These are phyloP conservation scores for Drosophila limbata DNA, from an alignment of 2,888 invertebrate species.

Conservation along the genomic window DNA sequence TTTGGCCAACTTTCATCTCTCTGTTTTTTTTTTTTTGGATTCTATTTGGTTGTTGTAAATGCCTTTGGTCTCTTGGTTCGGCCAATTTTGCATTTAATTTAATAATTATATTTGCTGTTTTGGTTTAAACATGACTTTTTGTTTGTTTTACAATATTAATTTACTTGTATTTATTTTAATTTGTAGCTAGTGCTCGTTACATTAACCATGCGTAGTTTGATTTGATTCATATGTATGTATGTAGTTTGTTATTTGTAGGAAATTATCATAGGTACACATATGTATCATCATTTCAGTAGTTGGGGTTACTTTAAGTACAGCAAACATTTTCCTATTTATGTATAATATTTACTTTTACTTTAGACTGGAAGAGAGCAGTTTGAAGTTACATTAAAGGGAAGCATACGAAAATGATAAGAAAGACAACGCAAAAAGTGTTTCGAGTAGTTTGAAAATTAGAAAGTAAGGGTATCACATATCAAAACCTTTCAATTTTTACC, in stretches of 20 bases:
- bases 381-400: slow-evolving; percentile 19
- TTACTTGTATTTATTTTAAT: slow-evolving; percentile 9
- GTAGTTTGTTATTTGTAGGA: slow-evolving; percentile 42
- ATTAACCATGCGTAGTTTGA: slow-evolving; percentile 66
- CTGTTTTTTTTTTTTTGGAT: slow-evolving; percentile 22
- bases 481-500: slow-evolving; percentile 28
- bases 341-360: slow-evolving; percentile 46
- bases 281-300: slow-evolving; percentile 58
- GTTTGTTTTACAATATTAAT: slow-evolving; percentile 29
- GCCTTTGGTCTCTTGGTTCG: slow-evolving; percentile 68
- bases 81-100: slow-evolving; percentile 62
- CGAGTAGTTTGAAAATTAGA: background rate
- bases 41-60: slow-evolving; percentile 46
- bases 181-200: slow-evolving; percentile 36
- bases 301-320: slow-evolving; percentile 40
- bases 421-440: background rate
- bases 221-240: slow-evolving; percentile 37
- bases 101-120: slow-evolving; percentile 16
- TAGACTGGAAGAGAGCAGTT: slow-evolving; percentile 65
- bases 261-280: slow-evolving; percentile 72
- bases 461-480: slow-evolving; percentile 60
- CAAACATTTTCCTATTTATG: slow-evolving; percentile 56
- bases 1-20: slow-evolving; percentile 47
- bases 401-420: background rate
- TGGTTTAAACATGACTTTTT: slow-evolving; percentile 14